Evolutionary conservation across 2,888 invertebrate species (phyloP), one percentile per base, ranked within the genome.

Genomic region (Mythimna impura): DNA sequence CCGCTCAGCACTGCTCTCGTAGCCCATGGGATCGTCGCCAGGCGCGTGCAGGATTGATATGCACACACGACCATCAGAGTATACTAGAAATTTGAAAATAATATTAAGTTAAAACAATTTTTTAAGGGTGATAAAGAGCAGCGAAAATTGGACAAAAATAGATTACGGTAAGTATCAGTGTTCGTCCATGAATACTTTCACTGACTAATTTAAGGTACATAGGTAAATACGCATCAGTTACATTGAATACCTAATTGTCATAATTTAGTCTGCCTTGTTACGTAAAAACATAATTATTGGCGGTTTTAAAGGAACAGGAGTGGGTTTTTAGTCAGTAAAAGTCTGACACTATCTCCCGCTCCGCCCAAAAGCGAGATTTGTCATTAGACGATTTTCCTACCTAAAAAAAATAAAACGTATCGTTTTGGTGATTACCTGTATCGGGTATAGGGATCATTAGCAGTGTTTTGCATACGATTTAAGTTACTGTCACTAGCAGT

Each of bases 11-110:
- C 99, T 99, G 70, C 99, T 98, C 94, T 99, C 99, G 88, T 99
- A 99, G n/a, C 99, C 99, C 98, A 99, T 99, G 0, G 99, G 99
- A 95, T 99, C 99, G 94, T 99, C 99, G 1, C 99, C 99, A 0
- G 99, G 99, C 0, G 99, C 99, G 94, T 99, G 99, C 30, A 99
- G 96, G 91, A 99, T 99, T 69, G 99, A 99, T 93, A 99, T 99
- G 93, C 99, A 99, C 3, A 99, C 99, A 90, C 99, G 96, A 0
- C 99, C 99, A 96, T 99, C 99, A 2, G 99, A 97, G 94, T 99
- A 99, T 88, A 99, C 95, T 95, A 88, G 10, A 89, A 85, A 50
- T 30, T 50, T 0, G 3, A 8, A 25, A 43, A 63, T 2, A 20
- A n/a, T 14, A 47, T 47, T 47, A 47, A 20, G 50, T 20, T n/a